phyloP scores from a whole-genome alignment of 2,888 invertebrate genomes.

The Trilocha varians region DNA sequence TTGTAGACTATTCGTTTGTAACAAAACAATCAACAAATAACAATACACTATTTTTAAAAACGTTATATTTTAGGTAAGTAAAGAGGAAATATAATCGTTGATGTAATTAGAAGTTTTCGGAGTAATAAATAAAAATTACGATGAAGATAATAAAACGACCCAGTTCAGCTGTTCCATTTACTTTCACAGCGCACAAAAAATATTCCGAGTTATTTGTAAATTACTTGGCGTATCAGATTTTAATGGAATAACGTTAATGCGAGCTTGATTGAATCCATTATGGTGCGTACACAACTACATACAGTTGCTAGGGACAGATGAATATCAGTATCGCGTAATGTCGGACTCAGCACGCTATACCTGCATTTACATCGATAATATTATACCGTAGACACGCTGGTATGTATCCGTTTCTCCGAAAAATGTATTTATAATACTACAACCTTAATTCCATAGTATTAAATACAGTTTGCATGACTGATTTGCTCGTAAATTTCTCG shows the following conservation, averaged over 20 bases:
- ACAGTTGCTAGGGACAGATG: constrained; percentile 23
- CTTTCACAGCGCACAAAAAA: too few relatives aligned
- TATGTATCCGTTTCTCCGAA: constrained; percentile 4
- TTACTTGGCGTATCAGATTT: constrained; percentile 14
- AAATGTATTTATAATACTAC: neutral
- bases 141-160: too few relatives aligned
- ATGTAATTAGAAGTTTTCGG: too few relatives aligned
- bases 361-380: constrained; percentile 31
- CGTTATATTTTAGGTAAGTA: too few relatives aligned
- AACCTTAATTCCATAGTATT: neutral
- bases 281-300: constrained; percentile 28
- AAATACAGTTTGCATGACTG: too few relatives aligned
- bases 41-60: too few relatives aligned
- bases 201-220: neutral
- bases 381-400: constrained; percentile 22
- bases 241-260: constrained; percentile 40
- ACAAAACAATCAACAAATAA: too few relatives aligned
- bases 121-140: too few relatives aligned
- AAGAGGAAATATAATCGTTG: too few relatives aligned
- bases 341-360: constrained; percentile 27
- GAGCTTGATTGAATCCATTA: constrained; percentile 56
- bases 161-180: too few relatives aligned
- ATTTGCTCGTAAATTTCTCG: too few relatives aligned
- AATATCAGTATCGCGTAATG: constrained; percentile 23
- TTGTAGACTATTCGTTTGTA: too few relatives aligned